Evolutionary conservation across 2,113 vertebrate genomes (phyloP), one percentile per base, ranked within the genome.

Genomic region (Mixornis gularis): DNA sequence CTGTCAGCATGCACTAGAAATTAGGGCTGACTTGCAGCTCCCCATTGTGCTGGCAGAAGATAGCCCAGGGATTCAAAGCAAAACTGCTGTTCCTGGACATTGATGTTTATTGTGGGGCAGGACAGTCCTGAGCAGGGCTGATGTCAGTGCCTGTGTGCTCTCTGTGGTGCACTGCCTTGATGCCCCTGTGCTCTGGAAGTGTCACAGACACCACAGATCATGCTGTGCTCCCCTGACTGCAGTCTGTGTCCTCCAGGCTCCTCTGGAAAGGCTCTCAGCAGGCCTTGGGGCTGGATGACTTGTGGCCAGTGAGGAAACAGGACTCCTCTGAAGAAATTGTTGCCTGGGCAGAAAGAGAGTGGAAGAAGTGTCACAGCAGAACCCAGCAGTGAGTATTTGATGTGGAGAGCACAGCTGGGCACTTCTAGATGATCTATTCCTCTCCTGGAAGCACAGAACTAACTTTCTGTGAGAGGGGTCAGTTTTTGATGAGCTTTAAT

Each of bases 261-360:
- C 95, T 98, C 73, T 98, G 98, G 97, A 98, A 98, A 88, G 98
- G 99, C 73, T 98, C 98, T 96, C 96, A 94, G 56, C 96, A 93
- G 27, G 95, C 98, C 1, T 84, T 99, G 94, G 93, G 84, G 30
- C 66, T 97, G 32, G 96, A 98, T 69, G 98, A 99, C 93, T 95
- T 99, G 80, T 99, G 99, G 99, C 96, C 97, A 2, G 97, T 99
- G 60, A 97, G 97, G n/a, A 96, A 96, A 49, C 98, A 98, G 56
- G 98, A 99, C 90, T 98, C 97, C 5, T 99, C 99, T 3, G 93
- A 98, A 56, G 98, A 98, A 92, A 98, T 99, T 14, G 98, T 99
- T 69, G 97, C 98, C 32, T 97, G 96, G 78, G 96, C 99, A 52
- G 96, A 99, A 60, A 95, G 96, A 65, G 97, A 98, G 34, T 99